These are phyloP conservation scores for Ceuthmochares aereus DNA, from an alignment of 2,113 vertebrate species.

Conservation along the genomic window DNA sequence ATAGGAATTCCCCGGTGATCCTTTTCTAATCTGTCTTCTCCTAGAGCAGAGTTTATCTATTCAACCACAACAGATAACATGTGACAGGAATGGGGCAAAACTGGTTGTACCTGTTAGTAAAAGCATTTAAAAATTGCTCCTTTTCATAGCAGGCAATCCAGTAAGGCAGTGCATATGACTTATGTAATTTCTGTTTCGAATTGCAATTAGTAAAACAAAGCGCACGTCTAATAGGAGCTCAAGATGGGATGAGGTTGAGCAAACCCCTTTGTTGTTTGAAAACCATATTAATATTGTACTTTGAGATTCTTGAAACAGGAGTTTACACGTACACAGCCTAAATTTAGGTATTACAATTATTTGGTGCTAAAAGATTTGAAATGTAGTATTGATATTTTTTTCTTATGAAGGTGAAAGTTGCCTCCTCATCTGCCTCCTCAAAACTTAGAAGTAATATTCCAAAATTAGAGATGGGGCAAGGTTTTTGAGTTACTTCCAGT, in stretches of 20 bases:
- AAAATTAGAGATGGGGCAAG: background rate
- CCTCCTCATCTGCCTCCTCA: background rate
- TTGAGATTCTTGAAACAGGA: background rate
- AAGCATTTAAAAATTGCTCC: background rate
- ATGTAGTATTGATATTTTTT: background rate
- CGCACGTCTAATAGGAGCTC: background rate
- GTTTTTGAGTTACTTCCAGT: background rate
- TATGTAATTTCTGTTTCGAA: background rate
- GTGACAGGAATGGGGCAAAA: constrained; percentile 26
- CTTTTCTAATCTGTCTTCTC: background rate
- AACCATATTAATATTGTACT: background rate
- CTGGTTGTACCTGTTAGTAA: constrained; percentile 29
- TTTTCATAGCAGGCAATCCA: background rate
- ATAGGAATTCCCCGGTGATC: background rate
- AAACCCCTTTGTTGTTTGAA: background rate
- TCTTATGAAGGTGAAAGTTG: background rate
- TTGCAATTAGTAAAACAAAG: background rate
- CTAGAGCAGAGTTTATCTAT: background rate
- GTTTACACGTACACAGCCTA: accelerated
- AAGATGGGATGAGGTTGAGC: background rate
- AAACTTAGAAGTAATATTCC: background rate
- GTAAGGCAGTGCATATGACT: background rate
- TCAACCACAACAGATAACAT: background rate
- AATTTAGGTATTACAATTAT: background rate
- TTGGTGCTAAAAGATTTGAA: background rate